These are phyloP conservation scores for Enteromius paludinosus DNA, from an alignment of 2,797 vertebrate genomes.

Conservation along the genomic window DNA sequence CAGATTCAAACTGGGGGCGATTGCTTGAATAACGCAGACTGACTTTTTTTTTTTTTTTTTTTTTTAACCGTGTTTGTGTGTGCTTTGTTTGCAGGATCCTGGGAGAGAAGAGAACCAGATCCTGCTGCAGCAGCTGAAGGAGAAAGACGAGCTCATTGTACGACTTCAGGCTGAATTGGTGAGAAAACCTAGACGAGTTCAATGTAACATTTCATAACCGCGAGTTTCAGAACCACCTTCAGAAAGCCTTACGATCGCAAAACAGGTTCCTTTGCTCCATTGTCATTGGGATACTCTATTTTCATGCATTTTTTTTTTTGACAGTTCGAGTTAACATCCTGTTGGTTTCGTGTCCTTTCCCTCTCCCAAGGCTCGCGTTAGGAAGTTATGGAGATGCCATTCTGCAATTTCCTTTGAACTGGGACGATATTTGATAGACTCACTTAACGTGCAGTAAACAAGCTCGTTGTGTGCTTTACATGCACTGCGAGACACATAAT, in stretches of 20 bases:
- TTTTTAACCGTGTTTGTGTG: conserved; percentile 44
- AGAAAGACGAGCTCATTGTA: conserved; percentile 91
- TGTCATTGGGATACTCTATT: conserved; percentile 9
- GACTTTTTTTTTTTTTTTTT: conserved; percentile 25
- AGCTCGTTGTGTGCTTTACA: conserved; percentile 37
- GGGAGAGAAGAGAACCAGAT: conserved; percentile 87
- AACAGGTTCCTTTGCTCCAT: conserved; percentile 20
- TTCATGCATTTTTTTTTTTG: not conserved
- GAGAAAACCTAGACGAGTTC: conserved; percentile 66
- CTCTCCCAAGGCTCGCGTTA: conserved; percentile 3
- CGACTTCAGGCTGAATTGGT: conserved; percentile 93
- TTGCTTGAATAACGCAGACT: conserved; percentile 51
- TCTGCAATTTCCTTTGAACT: conserved; percentile 24
- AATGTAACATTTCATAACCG: conserved; percentile 23
- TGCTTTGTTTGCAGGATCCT: conserved; percentile 71
- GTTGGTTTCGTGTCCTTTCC: conserved; percentile 6
- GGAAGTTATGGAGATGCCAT: conserved; percentile 32
- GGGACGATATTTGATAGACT: conserved; percentile 29
- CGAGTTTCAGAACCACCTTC: conserved; percentile 40
- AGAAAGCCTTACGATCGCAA: conserved; percentile 8
- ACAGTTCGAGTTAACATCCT: conserved; percentile 10
- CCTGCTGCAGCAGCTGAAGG: conserved; percentile 89
- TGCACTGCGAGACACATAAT: conserved; percentile 37
- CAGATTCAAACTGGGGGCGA: conserved; percentile 45
- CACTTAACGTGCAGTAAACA: conserved; percentile 34